Conservation (phyloP, 2,113 vertebrate genomes). For the Vidua macroura region DNA sequence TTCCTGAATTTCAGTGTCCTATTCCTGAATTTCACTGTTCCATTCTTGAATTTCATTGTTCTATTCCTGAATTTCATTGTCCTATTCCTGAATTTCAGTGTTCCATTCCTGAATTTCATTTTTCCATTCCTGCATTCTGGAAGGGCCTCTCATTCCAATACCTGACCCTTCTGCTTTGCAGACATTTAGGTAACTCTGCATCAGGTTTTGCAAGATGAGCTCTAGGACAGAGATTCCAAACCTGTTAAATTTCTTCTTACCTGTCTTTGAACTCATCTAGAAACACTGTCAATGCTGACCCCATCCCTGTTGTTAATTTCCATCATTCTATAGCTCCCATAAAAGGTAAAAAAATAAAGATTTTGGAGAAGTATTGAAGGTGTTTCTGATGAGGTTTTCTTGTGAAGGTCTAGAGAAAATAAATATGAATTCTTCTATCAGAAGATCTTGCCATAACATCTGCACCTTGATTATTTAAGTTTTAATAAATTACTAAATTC, state of each 20-base stretch:
- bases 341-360: background rate
- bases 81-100: background rate
- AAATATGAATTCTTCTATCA: background rate
- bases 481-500: background rate
- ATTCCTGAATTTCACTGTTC: background rate
- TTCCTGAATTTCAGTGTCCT: too few species aligned
- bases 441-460: background rate
- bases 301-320: background rate
- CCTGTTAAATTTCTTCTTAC: background rate
- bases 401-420: background rate
- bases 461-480: background rate
- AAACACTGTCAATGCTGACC: background rate
- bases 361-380: background rate
- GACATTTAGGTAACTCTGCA: background rate
- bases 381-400: background rate
- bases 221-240: background rate
- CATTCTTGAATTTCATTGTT: accelerated
- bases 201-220: background rate
- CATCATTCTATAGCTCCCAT: background rate
- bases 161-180: background rate
- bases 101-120: background rate
- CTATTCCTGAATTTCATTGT: background rate
- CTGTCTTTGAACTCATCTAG: background rate
- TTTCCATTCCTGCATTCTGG: background rate
- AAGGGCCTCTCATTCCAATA: background rate